Base-by-base conservation (phyloP, 2,888 invertebrate genomes). In the Acanthacorydalis orientalis region DNA sequence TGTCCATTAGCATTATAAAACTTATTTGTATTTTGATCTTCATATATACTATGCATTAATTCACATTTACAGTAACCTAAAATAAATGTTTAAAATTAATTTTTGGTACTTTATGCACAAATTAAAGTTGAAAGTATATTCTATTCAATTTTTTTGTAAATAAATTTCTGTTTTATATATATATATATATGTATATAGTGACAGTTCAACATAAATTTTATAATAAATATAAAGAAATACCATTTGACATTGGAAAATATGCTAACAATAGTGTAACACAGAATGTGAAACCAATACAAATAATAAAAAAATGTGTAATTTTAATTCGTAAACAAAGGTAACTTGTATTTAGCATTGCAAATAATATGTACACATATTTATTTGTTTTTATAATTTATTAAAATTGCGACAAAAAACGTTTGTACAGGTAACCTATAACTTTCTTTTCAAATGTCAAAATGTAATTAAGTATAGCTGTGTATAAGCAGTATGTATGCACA, bases 251-350 rank as follows among this genome's bases (percentile, higher is more conserved):
- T 43, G 70, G 69, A 56, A 69, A 57, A 43, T 66, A 67, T 4
- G 70, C 69, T 53, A 70, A 60, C 61, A 65, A 69, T 52, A 68
- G 69, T 44, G 69, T 69, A 62, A 68, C 63, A 23, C 69, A 58
- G 51, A 70, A 68, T 48, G 69, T 69, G 51, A 69, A 53, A 35
- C 67, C 56, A 40, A 70, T 57, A 57, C 69, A 69, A 38, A 67
- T 52, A 46, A 60, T 57, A 31, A 70, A 63, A 58, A 31, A 23
- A 43, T 47, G 47, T 12, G 43, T 43, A 16, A 47, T 15, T 37
- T 47, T 47, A 31, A 47, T 47, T 12, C 33, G 42, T 14, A 47
- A 31, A 35, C 43, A 43, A 35, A 31, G 10, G 31, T 42, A 12
- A 10, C 9, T 42, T 9, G 23, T 23, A 23, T 23, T 23, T 23